Evolutionary conservation across 2,113 vertebrate species (phyloP).

Genomic region (Labeo rohita): DNA sequence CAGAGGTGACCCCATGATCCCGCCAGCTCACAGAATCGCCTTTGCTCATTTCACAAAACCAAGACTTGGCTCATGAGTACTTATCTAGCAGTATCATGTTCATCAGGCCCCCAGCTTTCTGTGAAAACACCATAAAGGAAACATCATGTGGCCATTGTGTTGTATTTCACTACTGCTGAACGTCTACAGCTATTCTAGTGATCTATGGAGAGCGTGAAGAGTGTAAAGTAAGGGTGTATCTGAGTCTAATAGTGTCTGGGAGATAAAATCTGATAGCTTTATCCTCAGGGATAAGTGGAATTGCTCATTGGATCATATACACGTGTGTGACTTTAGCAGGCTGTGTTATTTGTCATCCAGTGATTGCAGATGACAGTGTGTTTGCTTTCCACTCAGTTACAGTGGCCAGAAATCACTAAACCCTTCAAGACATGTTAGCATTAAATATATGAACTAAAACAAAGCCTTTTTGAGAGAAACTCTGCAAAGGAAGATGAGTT

Average conservation of each 20-base stretch:
- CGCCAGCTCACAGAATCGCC: background rate
- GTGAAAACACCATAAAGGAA: background rate
- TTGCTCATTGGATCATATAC: conserved; percentile 9
- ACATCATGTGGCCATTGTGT: background rate
- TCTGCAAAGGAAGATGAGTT: background rate
- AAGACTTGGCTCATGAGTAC: background rate
- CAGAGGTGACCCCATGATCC: background rate
- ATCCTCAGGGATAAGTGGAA: background rate
- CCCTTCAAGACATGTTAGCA: background rate
- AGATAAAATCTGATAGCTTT: background rate
- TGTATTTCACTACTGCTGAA: background rate
- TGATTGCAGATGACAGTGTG: conserved; percentile 19
- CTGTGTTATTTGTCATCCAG: conserved; percentile 1
- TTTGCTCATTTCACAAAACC: background rate
- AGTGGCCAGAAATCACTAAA: conserved; percentile 34
- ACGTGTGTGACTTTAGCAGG: background rate
- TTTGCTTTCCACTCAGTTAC: background rate
- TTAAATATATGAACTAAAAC: background rate
- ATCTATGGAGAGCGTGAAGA: background rate
- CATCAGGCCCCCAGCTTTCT: background rate
- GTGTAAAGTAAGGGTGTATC: conserved; percentile 7
- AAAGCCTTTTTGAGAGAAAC: background rate
- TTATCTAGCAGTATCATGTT: background rate
- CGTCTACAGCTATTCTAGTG: background rate
- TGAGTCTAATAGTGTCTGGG: background rate